Base-by-base conservation (phyloP, 2,113 vertebrate species). In the Festucalex cinctus region DNA sequence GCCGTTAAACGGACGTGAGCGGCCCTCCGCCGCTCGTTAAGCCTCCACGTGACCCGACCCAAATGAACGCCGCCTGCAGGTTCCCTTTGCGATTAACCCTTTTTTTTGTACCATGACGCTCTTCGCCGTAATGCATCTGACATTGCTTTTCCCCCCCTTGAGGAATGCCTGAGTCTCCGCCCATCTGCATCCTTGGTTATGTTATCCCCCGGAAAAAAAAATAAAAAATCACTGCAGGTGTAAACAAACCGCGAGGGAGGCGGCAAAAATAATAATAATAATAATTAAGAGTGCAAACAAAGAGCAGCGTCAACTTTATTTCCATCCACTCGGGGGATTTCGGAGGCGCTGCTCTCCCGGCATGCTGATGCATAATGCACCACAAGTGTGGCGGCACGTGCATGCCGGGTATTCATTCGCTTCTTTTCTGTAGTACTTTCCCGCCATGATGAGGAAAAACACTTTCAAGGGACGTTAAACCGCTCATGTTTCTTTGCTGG, bases 271-370 rank as follows among this genome's bases (percentile, higher is more conserved):
- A 19, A 41, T 57, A 36, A 9, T 5, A 16, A 35, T 39, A 57
- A 57, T 88, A 91, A 91, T 88, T 88, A 88, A 91, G 75, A 88
- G 80, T 86, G 75, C 77, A 89, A 92, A 91, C 89, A 92, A 91
- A 92, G 85, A 91, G 89, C 90, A 88, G 83, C 83, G 79, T 90
- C 90, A 90, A 92, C 90, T 91, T 91, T 89, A 85, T 91, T 90
- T 86, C 87, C 88, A 89, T 89, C 85, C 90, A 91, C 91, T 91
- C 75, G 88, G 88, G 90, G 88, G 82, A 88, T 89, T 83, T 91
- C 91, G 88, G 83, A 90, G 88, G 86, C 85, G 70, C 88, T 86
- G 51, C n/a, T 48, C 46, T 48, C 46, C 81, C 80, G 67, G 85
- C 86, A 46, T 80, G 71, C 48, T 51, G 20, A 88, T 91, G 90